Conservation (phyloP, 2,113 vertebrate species). For the Ceratotherium simum region DNA sequence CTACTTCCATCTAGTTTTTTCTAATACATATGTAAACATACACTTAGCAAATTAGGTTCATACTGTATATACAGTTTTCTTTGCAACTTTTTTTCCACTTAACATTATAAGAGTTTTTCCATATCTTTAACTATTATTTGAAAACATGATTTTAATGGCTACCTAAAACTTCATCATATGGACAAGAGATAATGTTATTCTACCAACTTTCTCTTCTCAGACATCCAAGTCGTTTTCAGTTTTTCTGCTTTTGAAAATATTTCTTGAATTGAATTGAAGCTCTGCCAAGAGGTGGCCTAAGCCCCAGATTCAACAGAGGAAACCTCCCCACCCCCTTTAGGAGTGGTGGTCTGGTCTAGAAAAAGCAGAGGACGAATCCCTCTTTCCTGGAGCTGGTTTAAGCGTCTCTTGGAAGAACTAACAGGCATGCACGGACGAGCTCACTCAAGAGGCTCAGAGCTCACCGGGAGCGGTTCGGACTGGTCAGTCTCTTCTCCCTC, state of each 20-base stretch:
- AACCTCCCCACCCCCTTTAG: fast-evolving
- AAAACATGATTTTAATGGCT: neutral
- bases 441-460: neutral
- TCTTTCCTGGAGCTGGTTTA: neutral
- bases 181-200: neutral
- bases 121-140: conserved; percentile 41
- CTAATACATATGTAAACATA: neutral
- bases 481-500: conserved; percentile 40
- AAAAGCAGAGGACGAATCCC: neutral
- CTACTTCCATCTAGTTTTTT: neutral
- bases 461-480: neutral
- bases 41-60: neutral
- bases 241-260: conserved; percentile 15
- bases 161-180: neutral
- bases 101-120: neutral
- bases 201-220: neutral
- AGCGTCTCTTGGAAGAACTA: neutral
- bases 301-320: neutral
- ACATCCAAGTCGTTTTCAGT: neutral
- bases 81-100: neutral
- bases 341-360: neutral
- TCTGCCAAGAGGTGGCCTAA: neutral
- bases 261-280: neutral
- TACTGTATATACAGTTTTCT: neutral
- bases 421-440: neutral